Percentiles rank a stretch among this genome's conserved stretches.
Evolutionary conservation across 2,797 vertebrate species (phyloP).

Genomic region (Pristis pectinata): DNA sequence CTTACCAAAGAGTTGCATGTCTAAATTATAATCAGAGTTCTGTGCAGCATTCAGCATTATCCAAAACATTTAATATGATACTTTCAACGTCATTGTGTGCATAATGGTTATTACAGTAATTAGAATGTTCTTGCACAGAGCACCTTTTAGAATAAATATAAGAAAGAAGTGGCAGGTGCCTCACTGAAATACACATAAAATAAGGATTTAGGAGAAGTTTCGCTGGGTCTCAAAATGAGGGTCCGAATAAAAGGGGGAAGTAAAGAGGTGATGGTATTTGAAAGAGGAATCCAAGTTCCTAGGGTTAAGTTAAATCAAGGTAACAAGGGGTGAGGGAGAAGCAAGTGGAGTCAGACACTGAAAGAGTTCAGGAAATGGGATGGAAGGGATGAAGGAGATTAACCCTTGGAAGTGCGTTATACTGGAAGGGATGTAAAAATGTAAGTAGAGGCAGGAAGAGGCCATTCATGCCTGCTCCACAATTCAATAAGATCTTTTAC

Average conservation of each 20-base stretch:
- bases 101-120: slow-evolving; percentile 37
- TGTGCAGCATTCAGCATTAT: neutral
- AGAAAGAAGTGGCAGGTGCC: slow-evolving; percentile 28
- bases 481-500: no score
- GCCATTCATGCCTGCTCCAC: no score
- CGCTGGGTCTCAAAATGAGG: neutral
- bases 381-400: neutral
- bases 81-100: neutral
- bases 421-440: no score
- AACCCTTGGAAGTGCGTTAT: neutral
- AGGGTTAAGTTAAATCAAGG: neutral
- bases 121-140: neutral
- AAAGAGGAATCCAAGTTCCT: no score
- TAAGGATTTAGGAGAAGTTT: slow-evolving; percentile 24
- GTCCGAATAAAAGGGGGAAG: neutral
- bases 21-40: slow-evolving; percentile 1
- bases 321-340: neutral
- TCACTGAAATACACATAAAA: neutral
- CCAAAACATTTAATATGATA: neutral
- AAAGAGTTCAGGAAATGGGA: neutral
- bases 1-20: neutral
- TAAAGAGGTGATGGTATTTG: neutral
- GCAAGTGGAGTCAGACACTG: neutral
- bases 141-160: slow-evolving; percentile 20
- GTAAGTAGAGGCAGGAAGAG: no score